These are phyloP conservation scores for Cavia porcellus DNA, from an alignment of 2,113 vertebrate species.

Conservation along the genomic window DNA sequence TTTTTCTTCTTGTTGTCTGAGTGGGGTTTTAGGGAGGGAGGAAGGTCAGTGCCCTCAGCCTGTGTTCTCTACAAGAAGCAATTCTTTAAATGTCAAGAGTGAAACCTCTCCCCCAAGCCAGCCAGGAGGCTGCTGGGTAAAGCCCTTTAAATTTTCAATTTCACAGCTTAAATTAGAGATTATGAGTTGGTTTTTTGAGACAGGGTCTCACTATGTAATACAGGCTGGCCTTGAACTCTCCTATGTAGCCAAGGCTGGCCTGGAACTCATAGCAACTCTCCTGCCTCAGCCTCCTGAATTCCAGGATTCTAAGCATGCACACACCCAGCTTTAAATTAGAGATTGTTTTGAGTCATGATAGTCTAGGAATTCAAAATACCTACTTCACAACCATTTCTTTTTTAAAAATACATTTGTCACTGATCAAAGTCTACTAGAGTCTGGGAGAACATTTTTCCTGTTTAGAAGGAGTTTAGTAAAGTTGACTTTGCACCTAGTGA, in stretches of 20 bases:
- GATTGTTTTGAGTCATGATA: neutral
- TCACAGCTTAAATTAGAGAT: neutral
- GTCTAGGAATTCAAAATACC: neutral
- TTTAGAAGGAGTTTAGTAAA: neutral
- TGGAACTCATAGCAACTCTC: neutral
- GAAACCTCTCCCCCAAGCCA: neutral
- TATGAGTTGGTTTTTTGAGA: neutral
- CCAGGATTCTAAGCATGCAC: neutral
- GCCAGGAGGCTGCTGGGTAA: neutral
- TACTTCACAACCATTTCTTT: neutral
- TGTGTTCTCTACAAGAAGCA: neutral
- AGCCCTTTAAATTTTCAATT: neutral
- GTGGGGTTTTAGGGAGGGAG: neutral
- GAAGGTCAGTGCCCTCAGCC: neutral
- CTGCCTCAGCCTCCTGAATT: neutral
- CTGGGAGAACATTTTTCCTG: neutral
- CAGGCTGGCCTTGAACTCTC: neutral
- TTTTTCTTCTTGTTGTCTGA: neutral
- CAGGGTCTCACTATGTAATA: neutral
- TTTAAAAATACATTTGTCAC: neutral
- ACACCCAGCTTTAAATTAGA: neutral
- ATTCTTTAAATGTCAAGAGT: neutral
- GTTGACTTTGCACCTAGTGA: too few species aligned
- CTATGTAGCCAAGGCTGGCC: neutral
- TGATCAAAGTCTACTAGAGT: too few species aligned